These are phyloP conservation scores for Diarsia brunnea DNA, from an alignment of 2,888 invertebrate species.

Conservation along the genomic window DNA sequence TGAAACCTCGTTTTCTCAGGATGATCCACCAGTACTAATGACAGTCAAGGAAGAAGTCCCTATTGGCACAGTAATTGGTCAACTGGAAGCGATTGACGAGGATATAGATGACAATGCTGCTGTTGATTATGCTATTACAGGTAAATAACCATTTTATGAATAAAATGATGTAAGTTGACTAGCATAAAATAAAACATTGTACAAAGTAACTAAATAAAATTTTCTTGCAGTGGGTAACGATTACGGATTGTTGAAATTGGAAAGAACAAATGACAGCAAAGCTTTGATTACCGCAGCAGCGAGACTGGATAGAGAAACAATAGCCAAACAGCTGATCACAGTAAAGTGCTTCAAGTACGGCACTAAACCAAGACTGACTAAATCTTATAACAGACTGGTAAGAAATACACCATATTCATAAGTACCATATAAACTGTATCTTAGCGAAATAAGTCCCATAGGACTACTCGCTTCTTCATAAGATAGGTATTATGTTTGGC, in stretches of 20 bases:
- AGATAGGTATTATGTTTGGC: no score
- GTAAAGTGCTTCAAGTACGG: slow-evolving; percentile 93
- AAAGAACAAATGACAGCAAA: slow-evolving; percentile 92
- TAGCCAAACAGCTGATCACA: slow-evolving; percentile 91
- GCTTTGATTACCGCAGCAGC: slow-evolving; percentile 91
- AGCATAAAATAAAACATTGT: not conserved
- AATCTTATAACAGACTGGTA: slow-evolving; percentile 92
- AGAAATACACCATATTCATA: slow-evolving; percentile 52
- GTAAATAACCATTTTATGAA: slow-evolving; percentile 71
- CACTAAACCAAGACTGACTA: slow-evolving; percentile 82
- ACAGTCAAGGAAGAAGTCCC: slow-evolving; percentile 92
- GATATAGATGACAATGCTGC: slow-evolving; percentile 94
- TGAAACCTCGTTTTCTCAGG: slow-evolving; percentile 79
- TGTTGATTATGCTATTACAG: slow-evolving; percentile 93
- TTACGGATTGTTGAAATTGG: slow-evolving; percentile 91
- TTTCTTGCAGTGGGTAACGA: slow-evolving; percentile 92
- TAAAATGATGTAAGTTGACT: not conserved
- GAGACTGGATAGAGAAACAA: slow-evolving; percentile 92
- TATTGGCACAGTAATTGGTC: slow-evolving; percentile 92
- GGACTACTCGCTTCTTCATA: not conserved
- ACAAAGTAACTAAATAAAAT: not conserved
- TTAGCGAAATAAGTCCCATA: not conserved
- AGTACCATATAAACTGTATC: not conserved
- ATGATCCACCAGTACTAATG: slow-evolving; percentile 92
- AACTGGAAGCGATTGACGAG: slow-evolving; percentile 93